phyloP scores from a whole-genome alignment of 1,140 invertebrate genomes.

The Eurosta solidaginis region DNA sequence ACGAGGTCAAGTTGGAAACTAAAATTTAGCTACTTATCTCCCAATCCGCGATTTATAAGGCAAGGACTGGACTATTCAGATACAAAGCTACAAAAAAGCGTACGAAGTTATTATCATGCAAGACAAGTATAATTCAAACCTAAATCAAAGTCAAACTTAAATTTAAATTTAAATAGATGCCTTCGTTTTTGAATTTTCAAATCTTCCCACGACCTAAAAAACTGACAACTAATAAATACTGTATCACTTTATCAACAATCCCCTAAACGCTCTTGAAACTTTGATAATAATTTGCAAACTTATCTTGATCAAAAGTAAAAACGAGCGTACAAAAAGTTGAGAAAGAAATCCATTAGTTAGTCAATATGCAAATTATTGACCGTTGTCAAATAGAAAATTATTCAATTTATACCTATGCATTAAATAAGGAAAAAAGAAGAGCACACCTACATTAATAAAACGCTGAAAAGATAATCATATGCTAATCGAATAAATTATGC shows the following conservation, averaged over 20 bases:
- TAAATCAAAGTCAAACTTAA: no score
- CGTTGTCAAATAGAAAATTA: conserved; percentile 18
- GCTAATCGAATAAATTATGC: no score
- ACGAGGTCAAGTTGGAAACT: no score
- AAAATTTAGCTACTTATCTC: no score
- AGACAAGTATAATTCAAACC: no score
- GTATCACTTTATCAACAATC: not conserved
- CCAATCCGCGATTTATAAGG: no score
- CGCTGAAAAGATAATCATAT: no score
- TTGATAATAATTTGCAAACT: conserved; percentile 1
- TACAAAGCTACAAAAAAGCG: no score
- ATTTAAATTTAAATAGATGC: not conserved
- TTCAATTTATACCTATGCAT: not conserved
- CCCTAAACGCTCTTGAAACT: not conserved
- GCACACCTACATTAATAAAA: no score
- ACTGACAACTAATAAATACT: not conserved
- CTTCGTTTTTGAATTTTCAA: not conserved
- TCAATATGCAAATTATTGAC: not conserved
- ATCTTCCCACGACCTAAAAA: not conserved
- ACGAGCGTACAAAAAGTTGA: not conserved
- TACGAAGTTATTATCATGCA: no score
- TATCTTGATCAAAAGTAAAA: not conserved
- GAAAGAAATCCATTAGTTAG: not conserved
- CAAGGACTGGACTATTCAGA: no score
- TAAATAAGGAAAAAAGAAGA: not conserved